Evolutionary conservation across 2,888 invertebrate species (phyloP), one percentile per base, ranked within the genome.

Genomic region (Graphium colonna): DNA sequence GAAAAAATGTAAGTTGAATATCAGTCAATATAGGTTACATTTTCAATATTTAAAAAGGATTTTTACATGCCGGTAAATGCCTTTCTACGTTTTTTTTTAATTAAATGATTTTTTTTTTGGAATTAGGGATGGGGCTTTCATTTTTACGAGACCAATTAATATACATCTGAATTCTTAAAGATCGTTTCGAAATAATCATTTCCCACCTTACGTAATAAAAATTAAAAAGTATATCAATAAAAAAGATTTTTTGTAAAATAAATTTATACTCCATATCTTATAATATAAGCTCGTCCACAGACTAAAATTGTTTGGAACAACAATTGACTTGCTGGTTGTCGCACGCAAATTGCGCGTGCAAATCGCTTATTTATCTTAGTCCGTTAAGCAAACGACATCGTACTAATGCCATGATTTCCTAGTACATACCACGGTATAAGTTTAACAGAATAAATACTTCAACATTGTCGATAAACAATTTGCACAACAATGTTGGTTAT

Each of bases 321-420:
- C 45, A 50, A 50, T 54, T 41, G 49, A 54, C 54, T 12, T 40
- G 44, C 41, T 10, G 54, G 40, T 49, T 54, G 54, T 50, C 33
- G 49, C 41, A 50, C 49, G 40, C 45, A 54, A 50, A 54, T 54
- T 54, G 54, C 45, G 54, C 49, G 45, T 54, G 45, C 45, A 54
- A 45, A 45, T 54, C 12, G 44, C 40, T 50, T 49, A 45, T 54
- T 54, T 54, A 50, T 50, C 44, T 53, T 45, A 54, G 44, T 44
- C 49, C 17, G 44, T 38, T 48, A 40, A 41, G 44, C 49, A 54
- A 44, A 54, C 45, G 43, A 40, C 18, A n/a, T 15, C 31, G 49
- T 31, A 44, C 39, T 39, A 52, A 53, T 48, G 44, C 31, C 3
- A 31, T 31, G 17, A 49, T 50, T 54, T 49, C 54, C 44, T 44